These are phyloP conservation scores for Ormyrus rosae DNA, from an alignment of 2,888 invertebrate genomes.

Conservation along the genomic window DNA sequence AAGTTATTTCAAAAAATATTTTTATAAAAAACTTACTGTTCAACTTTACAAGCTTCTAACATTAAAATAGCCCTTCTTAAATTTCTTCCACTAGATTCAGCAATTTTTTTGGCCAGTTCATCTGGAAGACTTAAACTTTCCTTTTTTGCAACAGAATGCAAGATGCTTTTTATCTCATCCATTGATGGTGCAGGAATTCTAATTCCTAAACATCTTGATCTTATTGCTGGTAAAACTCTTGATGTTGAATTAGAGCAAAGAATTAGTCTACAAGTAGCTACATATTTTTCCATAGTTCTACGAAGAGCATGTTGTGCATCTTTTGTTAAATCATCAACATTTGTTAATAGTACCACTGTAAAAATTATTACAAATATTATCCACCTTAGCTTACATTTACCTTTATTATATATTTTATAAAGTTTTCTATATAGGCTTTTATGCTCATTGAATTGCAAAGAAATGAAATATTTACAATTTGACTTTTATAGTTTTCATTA, in stretches of 20 bases:
- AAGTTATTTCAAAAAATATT: too few species aligned
- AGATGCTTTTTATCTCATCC: constrained; percentile 83
- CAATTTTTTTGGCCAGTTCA: constrained; percentile 87
- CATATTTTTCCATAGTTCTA: constrained; percentile 99
- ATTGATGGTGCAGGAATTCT: constrained; percentile 92
- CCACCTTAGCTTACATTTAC: too few species aligned
- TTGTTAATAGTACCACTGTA: constrained; percentile 93
- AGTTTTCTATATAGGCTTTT: too few species aligned
- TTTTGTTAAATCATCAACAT: constrained; percentile 95
- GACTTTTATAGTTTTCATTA: constrained; percentile 9
- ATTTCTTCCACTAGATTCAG: constrained; percentile 90
- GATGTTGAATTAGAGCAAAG: constrained; percentile 96
- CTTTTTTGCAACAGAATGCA: constrained; percentile 83
- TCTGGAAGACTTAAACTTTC: constrained; percentile 88
- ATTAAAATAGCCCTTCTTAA: constrained; percentile 93
- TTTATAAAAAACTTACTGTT: constrained; percentile 78
- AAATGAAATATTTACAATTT: not conserved
- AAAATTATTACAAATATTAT: constrained; percentile 22
- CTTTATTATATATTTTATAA: too few species aligned
- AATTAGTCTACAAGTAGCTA: constrained; percentile 94
- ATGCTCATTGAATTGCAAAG: too few species aligned
- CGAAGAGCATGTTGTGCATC: constrained; percentile 99
- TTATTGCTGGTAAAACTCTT: constrained; percentile 97
- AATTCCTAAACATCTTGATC: constrained; percentile 94
- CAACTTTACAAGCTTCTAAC: constrained; percentile 94